Conservation (phyloP, 2,888 invertebrate species). For the Heliothis peltigera region DNA sequence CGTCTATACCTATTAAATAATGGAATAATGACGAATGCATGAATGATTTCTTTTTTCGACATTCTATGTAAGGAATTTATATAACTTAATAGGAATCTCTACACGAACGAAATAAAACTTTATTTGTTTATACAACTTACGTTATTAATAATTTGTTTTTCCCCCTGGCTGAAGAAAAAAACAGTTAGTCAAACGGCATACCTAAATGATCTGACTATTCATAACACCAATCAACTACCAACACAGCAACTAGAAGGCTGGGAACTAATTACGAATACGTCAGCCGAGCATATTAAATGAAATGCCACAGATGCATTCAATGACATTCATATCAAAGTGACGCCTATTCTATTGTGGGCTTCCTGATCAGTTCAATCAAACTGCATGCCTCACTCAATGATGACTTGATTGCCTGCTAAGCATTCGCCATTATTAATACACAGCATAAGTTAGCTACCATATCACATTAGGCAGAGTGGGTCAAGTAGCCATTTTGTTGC, state of each 20-base stretch:
- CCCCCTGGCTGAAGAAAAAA: too few species aligned
- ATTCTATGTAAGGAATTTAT: too few species aligned
- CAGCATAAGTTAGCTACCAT: constrained; percentile 33
- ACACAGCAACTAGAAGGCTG: background rate
- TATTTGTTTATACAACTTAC: too few species aligned
- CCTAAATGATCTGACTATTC: background rate
- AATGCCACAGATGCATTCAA: constrained; percentile 21
- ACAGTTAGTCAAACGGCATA: too few species aligned
- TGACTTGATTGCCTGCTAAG: constrained; percentile 39
- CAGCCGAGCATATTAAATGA: background rate
- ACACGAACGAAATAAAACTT: too few species aligned
- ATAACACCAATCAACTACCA: background rate
- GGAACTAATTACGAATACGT: constrained; percentile 2
- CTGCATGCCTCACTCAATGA: constrained; percentile 29
- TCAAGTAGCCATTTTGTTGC: constrained; percentile 62
- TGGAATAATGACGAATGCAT: too few species aligned
- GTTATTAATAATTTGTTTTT: too few species aligned
- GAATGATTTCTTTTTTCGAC: too few species aligned
- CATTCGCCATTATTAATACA: constrained; percentile 46
- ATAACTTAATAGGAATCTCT: too few species aligned
- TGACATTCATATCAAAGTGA: constrained; percentile 7
- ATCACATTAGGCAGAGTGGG: constrained; percentile 59
- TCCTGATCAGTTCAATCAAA: constrained; percentile 50
- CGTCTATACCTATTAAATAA: too few species aligned
- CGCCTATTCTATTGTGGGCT: constrained; percentile 3